Base-by-base conservation (phyloP, 2,888 invertebrate species). In the Bimastos eiseni region DNA sequence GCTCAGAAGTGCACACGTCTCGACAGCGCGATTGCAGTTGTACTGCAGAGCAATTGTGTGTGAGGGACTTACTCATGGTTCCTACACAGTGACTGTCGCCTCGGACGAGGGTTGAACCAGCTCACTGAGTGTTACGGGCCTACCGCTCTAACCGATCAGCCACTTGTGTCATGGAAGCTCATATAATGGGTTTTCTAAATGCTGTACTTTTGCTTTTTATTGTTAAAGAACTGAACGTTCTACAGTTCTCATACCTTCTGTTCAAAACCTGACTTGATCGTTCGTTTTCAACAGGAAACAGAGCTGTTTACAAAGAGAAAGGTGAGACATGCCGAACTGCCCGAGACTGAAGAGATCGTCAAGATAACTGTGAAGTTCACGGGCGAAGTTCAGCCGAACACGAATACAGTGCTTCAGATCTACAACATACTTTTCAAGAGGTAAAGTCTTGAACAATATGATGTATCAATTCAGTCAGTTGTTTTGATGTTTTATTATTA, bases 341-440 rank as follows among this genome's bases (percentile, higher is more conserved):
- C 11, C n/a, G 70, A 70, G 0, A 13, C 6, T 5, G 70, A 70
- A 70, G 70, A 70, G 70, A n/a, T n/a, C 13, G 36, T 86, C 37
- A 86, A 34, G 37, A 37, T 86, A 36, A 86, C 86, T 8, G n/a
- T 86, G 21, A 86, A 86, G 86, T 86, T 21, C 86, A 86, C 21
- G 0, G 37, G 37, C 24, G 34, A 34, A 24, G 86, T 86, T 34
- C 36, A 86, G 24, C 36, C 19, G 1, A 37, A 37, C 13, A 86
- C 86, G 37, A 86, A 86, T 36, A 86, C 86, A 24, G 36, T 34
- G 5, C 86, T 86, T 86, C 86, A 86, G 37, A 86, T 86, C 4
- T 86, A 86, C 36, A 86, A 86, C 86, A 34, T 86, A 6, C 86
- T 86, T 36, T 86, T 36, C n/a, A 86, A 86, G 86, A 34, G 86